A percentile compares a stretch with the other conserved stretches of the same genome.
These are phyloP conservation scores for Magallana nippona DNA, from an alignment of 2,888 invertebrate genomes.

Conservation along the genomic window DNA sequence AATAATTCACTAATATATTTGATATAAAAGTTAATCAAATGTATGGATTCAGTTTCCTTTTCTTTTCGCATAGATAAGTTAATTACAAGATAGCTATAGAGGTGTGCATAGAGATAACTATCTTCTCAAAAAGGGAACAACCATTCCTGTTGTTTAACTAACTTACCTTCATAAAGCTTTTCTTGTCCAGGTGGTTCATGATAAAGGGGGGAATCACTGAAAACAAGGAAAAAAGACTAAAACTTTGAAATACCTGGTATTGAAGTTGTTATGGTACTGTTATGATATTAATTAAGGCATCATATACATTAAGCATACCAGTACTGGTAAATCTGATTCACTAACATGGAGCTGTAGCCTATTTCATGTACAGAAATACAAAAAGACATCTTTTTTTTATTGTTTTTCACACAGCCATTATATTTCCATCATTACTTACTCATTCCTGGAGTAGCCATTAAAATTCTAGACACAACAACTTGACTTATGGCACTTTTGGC, in stretches of 20 bases:
- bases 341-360: no score
- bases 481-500: conserved; percentile 92
- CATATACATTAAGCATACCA: no score
- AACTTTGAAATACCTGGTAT: background rate
- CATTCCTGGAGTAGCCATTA: conserved; percentile 98
- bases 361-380: no score
- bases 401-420: background rate
- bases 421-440: conserved; percentile 82
- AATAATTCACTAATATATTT: no score
- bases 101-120: no score
- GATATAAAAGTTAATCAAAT: no score
- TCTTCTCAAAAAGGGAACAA: background rate
- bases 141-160: no score
- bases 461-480: conserved; percentile 92
- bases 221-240: conserved; percentile 50
- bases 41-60: no score
- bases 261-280: background rate
- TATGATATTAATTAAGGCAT: no score
- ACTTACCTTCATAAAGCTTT: conserved; percentile 78
- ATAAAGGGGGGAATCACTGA: conserved; percentile 79
- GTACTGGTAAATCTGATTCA: no score
- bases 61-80: background rate
- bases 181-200: conserved; percentile 78
- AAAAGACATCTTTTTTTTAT: no score
- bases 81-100: no score